Percentiles rank a stretch among this genome's conserved stretches.
phyloP scores from a whole-genome alignment of 2,888 invertebrate species.

The Chrysolina oricalcia region DNA sequence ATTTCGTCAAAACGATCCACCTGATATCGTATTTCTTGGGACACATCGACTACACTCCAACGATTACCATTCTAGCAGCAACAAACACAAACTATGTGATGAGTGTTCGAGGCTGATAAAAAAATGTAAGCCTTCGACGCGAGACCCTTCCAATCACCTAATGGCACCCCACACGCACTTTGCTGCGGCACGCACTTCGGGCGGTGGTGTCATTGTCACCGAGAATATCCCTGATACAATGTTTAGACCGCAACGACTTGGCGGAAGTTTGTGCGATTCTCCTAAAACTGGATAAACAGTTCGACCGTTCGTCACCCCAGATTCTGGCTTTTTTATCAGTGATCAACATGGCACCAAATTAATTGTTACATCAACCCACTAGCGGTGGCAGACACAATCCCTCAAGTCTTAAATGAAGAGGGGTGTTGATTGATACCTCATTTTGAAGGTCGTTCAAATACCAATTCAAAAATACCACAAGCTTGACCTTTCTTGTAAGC shows the following conservation, averaged over 20 bases:
- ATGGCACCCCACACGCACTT: slow-evolving; percentile 47
- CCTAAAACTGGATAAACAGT: too few relatives aligned
- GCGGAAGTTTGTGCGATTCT: background rate
- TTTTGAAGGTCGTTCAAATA: too few relatives aligned
- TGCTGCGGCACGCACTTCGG: slow-evolving; percentile 33
- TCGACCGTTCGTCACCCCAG: too few relatives aligned
- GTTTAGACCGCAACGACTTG: too few relatives aligned
- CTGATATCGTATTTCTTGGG: slow-evolving; percentile 19
- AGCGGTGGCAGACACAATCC: too few relatives aligned
- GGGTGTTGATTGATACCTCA: too few relatives aligned
- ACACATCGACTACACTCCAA: slow-evolving; percentile 6
- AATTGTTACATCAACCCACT: too few relatives aligned
- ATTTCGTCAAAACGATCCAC: slow-evolving; percentile 8
- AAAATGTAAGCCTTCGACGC: slow-evolving; percentile 31
- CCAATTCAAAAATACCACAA: too few relatives aligned
- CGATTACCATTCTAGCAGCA: slow-evolving; percentile 19
- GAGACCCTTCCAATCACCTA: slow-evolving; percentile 47
- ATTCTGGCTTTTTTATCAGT: too few relatives aligned
- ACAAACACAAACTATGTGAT: slow-evolving; percentile 46
- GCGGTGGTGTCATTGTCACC: background rate
- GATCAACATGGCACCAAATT: too few relatives aligned
- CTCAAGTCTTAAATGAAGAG: too few relatives aligned
- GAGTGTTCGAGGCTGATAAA: slow-evolving; percentile 48
- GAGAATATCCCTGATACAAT: background rate
- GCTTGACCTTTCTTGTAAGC: too few relatives aligned